Conservation (phyloP, 2,113 vertebrate genomes). For the Guaruba guarouba region DNA sequence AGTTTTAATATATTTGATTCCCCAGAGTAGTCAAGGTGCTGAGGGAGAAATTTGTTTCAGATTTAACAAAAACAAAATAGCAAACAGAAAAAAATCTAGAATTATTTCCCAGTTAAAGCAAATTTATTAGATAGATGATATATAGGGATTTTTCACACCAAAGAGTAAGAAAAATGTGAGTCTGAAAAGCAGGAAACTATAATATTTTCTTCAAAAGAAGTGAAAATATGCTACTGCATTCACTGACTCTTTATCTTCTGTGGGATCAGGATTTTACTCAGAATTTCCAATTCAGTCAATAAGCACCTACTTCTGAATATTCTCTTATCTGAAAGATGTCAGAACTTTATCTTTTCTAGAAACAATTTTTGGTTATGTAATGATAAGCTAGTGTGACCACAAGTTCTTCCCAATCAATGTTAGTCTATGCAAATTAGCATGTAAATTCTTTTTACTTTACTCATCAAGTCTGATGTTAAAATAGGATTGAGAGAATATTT, state of each 20-base stretch:
- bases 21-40: not conserved
- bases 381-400: not conserved
- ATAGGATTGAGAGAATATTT: constrained; percentile 47
- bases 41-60: not conserved
- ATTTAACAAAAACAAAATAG: not conserved
- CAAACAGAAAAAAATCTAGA: not conserved
- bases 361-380: not conserved
- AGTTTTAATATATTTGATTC: not conserved
- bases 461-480: constrained; percentile 51
- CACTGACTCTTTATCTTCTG: not conserved
- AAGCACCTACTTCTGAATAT: not conserved
- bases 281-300: not conserved
- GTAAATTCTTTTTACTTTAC: constrained; percentile 6
- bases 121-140: not conserved
- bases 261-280: not conserved
- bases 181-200: not conserved
- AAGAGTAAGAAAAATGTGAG: not conserved
- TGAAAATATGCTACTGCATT: not conserved
- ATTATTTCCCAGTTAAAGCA: not conserved
- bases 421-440: not conserved
- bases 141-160: not conserved
- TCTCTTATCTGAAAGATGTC: not conserved
- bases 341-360: not conserved
- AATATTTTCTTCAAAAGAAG: not conserved
- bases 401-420: not conserved